phyloP scores from a whole-genome alignment of 2,888 invertebrate genomes.

The Trachelus tabidus region DNA sequence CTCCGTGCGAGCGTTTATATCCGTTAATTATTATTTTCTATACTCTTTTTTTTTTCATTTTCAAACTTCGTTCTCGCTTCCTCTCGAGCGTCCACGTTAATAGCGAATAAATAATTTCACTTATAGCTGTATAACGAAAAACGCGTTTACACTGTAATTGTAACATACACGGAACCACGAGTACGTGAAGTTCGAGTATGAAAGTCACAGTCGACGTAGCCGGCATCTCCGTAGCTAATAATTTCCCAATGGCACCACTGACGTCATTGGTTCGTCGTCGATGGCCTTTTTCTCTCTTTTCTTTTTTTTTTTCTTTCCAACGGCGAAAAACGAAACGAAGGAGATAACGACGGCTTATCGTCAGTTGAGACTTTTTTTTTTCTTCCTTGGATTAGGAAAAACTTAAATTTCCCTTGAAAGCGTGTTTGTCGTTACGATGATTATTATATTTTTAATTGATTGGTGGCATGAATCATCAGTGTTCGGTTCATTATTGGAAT shows the following conservation, averaged over 20 bases:
- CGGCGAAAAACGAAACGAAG: background rate
- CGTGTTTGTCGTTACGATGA: no score
- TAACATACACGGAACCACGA: background rate
- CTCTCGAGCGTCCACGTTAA: background rate
- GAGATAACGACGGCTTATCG: background rate
- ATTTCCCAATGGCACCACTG: no score
- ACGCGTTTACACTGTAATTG: background rate
- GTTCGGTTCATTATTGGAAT: slow-evolving; percentile 24
- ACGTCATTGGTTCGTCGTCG: no score
- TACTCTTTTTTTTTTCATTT: background rate
- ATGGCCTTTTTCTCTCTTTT: no score
- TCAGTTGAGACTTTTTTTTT: background rate
- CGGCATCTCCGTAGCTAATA: background rate
- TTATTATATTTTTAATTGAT: background rate
- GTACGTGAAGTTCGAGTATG: background rate
- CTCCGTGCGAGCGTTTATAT: background rate
- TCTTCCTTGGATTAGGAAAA: no score
- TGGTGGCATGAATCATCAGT: slow-evolving; percentile 28
- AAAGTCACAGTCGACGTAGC: background rate
- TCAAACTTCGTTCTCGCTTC: background rate
- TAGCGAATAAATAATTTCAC: no score
- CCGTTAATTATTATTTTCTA: background rate
- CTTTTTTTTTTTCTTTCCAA: no score
- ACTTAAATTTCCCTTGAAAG: no score
- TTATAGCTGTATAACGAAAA: no score